Base-by-base conservation (phyloP, 2,888 invertebrate genomes). In the Platycheirus albimanus region DNA sequence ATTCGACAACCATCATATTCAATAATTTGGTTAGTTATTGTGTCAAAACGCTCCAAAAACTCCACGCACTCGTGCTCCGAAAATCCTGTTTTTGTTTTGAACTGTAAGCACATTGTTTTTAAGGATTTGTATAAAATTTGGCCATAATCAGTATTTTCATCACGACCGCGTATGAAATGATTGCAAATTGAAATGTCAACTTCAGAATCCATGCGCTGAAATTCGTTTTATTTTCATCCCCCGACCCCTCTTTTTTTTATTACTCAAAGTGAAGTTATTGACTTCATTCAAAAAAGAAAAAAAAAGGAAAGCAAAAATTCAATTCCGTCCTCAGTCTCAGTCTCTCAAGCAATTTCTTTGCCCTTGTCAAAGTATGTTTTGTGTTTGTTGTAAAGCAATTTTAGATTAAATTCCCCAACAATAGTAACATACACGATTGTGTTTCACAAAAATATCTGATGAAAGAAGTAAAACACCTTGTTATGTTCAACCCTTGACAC, bases 121-220 rank as follows among this genome's bases (percentile, higher is more conserved):
- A 4, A 15, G 15, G 15, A 2, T 28, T 51, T 30, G 30, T 17
- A n/a, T n/a, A 3, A 33, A 33, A 49, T 66, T 74, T 38, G 49
- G 4, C 24, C 66, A 66, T 28, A 66, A 74, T 66, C 47, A 24
- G 33, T 75, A 75, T 75, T 75, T 56, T 45, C 54, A 66, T 66
- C 74, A 75, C 74, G 74, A 49, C n/a, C 38, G 13, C 19, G 24
- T n/a, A 45, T 41, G 43, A 69, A 63, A 69, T 76, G 76, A 76
- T 76, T 76, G 76, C 76, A 76, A 76, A 76, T 76, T 69, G 76
- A 76, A 69, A 69, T 76, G 76, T 76, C 76, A 76, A 76, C 69
- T 76, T 61, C 76, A 69, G 76, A 54, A 69, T 69, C 20, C 69
- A 43, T 76, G 43, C 36, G 52, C 52, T 52, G 52, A 58, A 76